Evolutionary conservation across 2,888 invertebrate species (phyloP).

Genomic region (Ichneumoninae sp.): DNA sequence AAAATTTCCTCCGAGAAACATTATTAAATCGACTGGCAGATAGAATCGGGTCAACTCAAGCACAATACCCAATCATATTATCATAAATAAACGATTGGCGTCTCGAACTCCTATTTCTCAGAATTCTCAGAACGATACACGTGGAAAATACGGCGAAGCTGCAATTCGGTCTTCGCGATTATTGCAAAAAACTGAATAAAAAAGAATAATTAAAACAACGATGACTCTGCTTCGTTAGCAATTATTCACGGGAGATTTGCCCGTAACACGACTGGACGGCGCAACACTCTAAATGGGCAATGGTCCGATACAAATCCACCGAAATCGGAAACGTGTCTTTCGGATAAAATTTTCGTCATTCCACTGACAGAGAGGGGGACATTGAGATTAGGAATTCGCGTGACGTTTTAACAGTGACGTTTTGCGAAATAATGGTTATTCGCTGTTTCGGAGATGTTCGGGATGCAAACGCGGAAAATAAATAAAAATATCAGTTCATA

Average conservation of each 20-base stretch:
- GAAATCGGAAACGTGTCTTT: background rate
- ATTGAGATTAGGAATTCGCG: conserved; percentile 8
- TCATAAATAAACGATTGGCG: conserved; percentile 1
- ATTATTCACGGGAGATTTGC: background rate
- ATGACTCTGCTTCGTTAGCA: background rate
- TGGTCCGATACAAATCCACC: background rate
- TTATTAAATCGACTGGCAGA: conserved; percentile 10
- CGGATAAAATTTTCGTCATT: background rate
- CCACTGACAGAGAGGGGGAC: background rate
- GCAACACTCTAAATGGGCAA: no score
- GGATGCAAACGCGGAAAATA: conserved; percentile 1
- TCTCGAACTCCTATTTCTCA: background rate
- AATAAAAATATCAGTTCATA: background rate
- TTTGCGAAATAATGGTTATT: conserved; percentile 4
- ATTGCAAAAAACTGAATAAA: no score
- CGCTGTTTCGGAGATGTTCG: conserved; percentile 6
- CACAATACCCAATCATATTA: conserved; percentile 33
- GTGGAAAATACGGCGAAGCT: background rate
- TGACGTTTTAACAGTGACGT: conserved; percentile 3
- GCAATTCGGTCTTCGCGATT: background rate
- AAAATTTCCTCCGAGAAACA: conserved; percentile 24
- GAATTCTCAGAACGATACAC: background rate
- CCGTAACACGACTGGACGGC: no score
- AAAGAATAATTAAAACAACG: no score
- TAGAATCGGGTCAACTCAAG: background rate